Conservation (phyloP, 2,888 invertebrate genomes). For the Drosophila subquinaria region DNA sequence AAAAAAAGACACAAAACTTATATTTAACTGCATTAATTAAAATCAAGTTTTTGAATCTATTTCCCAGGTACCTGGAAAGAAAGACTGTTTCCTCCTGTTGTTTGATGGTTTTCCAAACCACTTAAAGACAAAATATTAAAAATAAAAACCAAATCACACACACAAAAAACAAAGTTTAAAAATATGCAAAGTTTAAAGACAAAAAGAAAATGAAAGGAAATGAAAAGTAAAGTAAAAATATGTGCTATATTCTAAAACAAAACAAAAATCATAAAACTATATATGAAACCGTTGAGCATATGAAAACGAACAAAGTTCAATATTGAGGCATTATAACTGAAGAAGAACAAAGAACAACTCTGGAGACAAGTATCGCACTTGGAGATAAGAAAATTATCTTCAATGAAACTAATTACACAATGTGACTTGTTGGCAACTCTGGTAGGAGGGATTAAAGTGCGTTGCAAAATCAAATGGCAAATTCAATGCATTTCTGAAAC, state of each 20-base stretch:
- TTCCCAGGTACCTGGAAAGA: conserved; percentile 86
- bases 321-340: conserved; percentile 25
- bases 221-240: conserved; percentile 10
- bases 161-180: conserved; percentile 31
- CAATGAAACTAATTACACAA: conserved; percentile 15
- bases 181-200: conserved; percentile 29
- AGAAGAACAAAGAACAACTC: conserved; percentile 25
- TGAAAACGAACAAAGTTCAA: conserved; percentile 78
- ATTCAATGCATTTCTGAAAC: conserved; percentile 69
- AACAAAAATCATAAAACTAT: conserved; percentile 33
- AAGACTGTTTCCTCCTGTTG: conserved; percentile 86
- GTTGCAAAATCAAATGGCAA: conserved; percentile 75
- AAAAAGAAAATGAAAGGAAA: conserved; percentile 17
- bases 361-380: conserved; percentile 34
- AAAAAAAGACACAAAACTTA: neutral
- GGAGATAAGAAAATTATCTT: conserved; percentile 45
- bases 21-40: neutral
- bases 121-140: conserved; percentile 75
- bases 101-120: conserved; percentile 86
- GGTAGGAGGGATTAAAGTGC: conserved; percentile 2
- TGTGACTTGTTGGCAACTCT: neutral
- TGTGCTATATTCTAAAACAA: conserved; percentile 51
- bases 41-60: conserved; percentile 47
- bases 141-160: conserved; percentile 26
- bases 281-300: conserved; percentile 53